These are phyloP conservation scores for Potamarius usumacintae DNA, from an alignment of 2,113 vertebrate genomes.

Conservation along the genomic window DNA sequence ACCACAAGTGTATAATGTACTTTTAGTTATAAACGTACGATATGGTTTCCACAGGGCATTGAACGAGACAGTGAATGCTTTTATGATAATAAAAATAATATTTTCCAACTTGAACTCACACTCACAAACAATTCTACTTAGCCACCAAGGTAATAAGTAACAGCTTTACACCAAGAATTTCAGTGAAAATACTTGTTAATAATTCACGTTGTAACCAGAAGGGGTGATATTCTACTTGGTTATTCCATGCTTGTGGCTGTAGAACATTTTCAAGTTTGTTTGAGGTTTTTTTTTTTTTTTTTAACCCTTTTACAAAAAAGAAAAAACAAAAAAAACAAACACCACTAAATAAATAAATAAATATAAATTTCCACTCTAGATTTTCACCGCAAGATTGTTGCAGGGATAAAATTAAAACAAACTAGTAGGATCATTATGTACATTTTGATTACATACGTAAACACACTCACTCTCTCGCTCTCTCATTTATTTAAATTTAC, in stretches of 20 bases:
- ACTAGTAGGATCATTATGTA: neutral
- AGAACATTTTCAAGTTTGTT: neutral
- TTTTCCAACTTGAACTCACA: neutral
- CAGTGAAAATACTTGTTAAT: constrained; percentile 12
- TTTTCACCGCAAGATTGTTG: neutral
- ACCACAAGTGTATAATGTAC: neutral
- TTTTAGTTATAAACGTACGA: neutral
- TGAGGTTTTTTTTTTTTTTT: neutral
- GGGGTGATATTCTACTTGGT: neutral
- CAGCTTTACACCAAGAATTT: neutral
- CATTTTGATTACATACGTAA: neutral
- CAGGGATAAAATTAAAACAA: neutral
- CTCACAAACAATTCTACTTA: neutral
- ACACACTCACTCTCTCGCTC: too few species aligned
- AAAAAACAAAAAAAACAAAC: too few species aligned
- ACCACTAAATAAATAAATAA: neutral
- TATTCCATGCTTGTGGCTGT: neutral
- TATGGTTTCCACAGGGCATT: neutral
- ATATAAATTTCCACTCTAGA: neutral
- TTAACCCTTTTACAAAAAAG: neutral
- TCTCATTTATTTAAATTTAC: too few species aligned
- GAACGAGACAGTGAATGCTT: neutral
- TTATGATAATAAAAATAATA: neutral
- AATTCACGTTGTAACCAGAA: neutral
- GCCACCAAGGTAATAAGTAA: neutral